Conservation (phyloP, 64 coral and sea anemone species). For the Dendrophyllia cribrosa region DNA sequence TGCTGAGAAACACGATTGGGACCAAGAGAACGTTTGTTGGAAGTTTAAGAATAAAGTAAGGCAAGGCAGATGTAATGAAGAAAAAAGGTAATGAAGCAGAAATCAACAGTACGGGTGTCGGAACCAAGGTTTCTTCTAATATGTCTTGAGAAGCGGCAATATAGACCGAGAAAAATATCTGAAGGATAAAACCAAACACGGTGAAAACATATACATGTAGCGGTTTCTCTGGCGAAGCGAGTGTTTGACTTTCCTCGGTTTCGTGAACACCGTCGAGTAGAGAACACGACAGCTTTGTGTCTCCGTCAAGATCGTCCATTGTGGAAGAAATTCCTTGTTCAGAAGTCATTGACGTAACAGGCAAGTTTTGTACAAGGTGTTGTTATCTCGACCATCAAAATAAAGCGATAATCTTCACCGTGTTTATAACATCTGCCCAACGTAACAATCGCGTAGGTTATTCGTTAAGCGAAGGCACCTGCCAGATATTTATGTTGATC, state of each 20-base stretch:
- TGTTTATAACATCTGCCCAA: not conserved
- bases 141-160: slow-evolving; percentile 68
- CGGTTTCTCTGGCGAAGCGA: not conserved
- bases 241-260: not conserved
- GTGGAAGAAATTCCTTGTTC: not conserved
- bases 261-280: not conserved
- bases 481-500: not conserved
- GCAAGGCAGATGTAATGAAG: not conserved
- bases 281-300: not conserved
- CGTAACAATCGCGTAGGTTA: not conserved
- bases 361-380: not conserved
- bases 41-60: slow-evolving; percentile 17
- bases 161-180: slow-evolving; percentile 47
- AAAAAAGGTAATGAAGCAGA: slow-evolving; percentile 5
- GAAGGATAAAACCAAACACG: slow-evolving; percentile 54
- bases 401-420: not conserved
- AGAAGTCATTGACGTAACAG: not conserved
- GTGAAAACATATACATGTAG: slow-evolving; percentile 8
- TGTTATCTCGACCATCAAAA: not conserved
- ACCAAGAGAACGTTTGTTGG: not conserved
- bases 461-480: not conserved
- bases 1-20: not conserved
- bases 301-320: not conserved
- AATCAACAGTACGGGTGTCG: slow-evolving; percentile 31
- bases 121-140: slow-evolving; percentile 43